These are phyloP conservation scores for Pteruthius melanotis DNA, from an alignment of 2,113 vertebrate species.

Conservation along the genomic window DNA sequence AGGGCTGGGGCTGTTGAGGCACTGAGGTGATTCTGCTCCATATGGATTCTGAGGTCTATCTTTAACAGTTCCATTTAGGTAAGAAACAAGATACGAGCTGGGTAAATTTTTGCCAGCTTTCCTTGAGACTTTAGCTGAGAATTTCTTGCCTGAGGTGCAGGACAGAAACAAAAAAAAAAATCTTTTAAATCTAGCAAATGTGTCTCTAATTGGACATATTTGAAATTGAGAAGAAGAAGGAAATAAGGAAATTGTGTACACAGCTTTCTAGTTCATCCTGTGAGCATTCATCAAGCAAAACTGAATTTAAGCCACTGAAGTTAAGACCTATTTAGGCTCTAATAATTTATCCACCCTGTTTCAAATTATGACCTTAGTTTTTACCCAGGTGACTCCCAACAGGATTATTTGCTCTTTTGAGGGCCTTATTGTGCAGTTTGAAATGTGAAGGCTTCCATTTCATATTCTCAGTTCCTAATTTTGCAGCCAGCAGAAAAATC, in stretches of 20 bases:
- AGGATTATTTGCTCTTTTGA: not conserved
- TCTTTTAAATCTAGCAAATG: not conserved
- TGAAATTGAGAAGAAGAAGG: not conserved
- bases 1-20: not conserved
- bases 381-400: not conserved
- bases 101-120: not conserved
- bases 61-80: not conserved
- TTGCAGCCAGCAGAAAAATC: not conserved
- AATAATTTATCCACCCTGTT: not conserved
- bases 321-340: not conserved
- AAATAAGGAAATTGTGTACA: not conserved
- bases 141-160: not conserved
- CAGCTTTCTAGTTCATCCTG: not conserved
- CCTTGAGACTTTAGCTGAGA: not conserved
- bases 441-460: not conserved
- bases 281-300: not conserved
- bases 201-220: not conserved
- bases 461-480: not conserved
- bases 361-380: not conserved
- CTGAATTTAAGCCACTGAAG: not conserved
- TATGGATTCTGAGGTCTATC: not conserved
- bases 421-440: not conserved
- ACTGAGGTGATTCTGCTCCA: not conserved
- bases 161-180: not conserved
- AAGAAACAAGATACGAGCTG: not conserved